Conservation (phyloP, 2,797 vertebrate genomes). For the Valencia hispanica region DNA sequence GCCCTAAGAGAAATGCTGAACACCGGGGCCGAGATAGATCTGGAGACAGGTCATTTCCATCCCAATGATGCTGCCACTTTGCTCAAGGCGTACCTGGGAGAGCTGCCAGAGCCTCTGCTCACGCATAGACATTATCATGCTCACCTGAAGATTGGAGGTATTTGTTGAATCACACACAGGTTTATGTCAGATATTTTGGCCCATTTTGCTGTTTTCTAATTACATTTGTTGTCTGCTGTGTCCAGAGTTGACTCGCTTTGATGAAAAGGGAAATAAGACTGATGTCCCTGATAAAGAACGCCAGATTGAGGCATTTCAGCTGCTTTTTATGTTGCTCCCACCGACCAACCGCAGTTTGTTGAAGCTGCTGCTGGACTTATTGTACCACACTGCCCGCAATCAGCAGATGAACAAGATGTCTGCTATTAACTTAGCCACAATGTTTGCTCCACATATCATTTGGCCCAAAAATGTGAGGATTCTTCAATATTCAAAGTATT, state of each 20-base stretch:
- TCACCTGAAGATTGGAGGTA: constrained; percentile 97
- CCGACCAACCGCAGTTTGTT: constrained; percentile 91
- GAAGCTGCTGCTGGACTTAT: constrained; percentile 91
- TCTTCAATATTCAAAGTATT: background rate
- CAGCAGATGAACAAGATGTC: constrained; percentile 98
- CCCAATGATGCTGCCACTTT: constrained; percentile 95
- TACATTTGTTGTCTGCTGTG: constrained; percentile 21
- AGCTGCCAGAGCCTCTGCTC: constrained; percentile 94
- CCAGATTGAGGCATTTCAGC: constrained; percentile 93
- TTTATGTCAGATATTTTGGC: background rate
- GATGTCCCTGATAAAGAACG: constrained; percentile 89
- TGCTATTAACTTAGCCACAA: constrained; percentile 94
- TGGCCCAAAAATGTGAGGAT: constrained; percentile 95
- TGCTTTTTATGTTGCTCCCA: constrained; percentile 94
- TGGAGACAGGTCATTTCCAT: constrained; percentile 95
- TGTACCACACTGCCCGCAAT: constrained; percentile 95
- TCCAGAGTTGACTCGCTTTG: constrained; percentile 89
- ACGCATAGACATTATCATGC: constrained; percentile 94
- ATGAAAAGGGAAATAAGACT: constrained; percentile 91
- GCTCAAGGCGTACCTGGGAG: constrained; percentile 93
- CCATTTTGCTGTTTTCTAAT: background rate
- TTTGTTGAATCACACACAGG: constrained; percentile 2
- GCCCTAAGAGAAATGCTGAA: constrained; percentile 93
- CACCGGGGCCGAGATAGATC: constrained; percentile 89
- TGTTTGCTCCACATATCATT: constrained; percentile 97